Evolutionary conservation across 2,113 vertebrate species (phyloP), one percentile per base, ranked within the genome.

Genomic region (Tor tambroides): DNA sequence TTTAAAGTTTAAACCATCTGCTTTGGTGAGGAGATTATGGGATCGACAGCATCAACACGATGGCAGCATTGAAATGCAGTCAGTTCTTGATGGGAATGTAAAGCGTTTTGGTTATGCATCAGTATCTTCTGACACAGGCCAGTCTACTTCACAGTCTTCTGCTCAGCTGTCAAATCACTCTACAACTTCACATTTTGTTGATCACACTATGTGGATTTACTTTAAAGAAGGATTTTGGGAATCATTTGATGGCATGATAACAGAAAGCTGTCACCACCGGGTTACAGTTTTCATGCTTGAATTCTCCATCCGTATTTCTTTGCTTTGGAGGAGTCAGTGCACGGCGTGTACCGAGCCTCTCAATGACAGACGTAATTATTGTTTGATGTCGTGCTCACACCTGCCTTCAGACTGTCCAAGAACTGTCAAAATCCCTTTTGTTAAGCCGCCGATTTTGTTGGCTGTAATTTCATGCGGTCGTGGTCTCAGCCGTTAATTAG

Each of bases 401-500:
- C 89, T 86, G 86, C 82, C 88, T 91, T 89, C 89, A 88, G 89
- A 90, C 90, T 91, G 88, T 92, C 91, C 92, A 92, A 92, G 92
- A 95, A 86, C 95, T 96, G 95, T 96, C 96, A 96, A 93, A 90
- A 92, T 93, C 91, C 67, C 84, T 93, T 94, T 91, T 93, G 92
- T 93, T 95, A 94, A 94, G 93, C 92, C 88, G 78, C 92, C 86
- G 94, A 95, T 95, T 96, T 96, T 95, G 95, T 95, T 94, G 85
- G 87, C 94, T 95, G 94, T 96, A 95, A 96, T 97, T 97, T 96
- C 95, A 95, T 93, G 94, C 95, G 94, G 95, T 92, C 94, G 90
- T 95, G 95, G 96, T 96, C 95, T 90, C 87, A 94, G 95, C 96
- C 93, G 95, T 93, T 94, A 96, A 95, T 96, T 98, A 97, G 96